phyloP scores from a whole-genome alignment of 2,797 vertebrate species.

The Rallus crepitans region DNA sequence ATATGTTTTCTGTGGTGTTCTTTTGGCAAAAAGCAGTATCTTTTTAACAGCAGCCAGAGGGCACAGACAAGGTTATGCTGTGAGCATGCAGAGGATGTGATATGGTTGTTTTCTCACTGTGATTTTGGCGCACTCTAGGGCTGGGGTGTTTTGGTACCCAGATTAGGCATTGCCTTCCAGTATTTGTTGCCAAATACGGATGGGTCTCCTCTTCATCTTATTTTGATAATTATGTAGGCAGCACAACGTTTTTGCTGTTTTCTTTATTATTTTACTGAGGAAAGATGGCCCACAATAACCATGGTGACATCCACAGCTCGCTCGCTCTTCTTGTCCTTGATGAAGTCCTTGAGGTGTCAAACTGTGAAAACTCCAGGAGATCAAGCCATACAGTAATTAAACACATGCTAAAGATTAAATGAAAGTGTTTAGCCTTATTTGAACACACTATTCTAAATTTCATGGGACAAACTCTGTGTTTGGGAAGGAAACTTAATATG shows the following conservation, averaged over 20 bases:
- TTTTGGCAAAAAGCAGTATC: background rate
- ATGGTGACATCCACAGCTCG: background rate
- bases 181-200: fast-evolving
- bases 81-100: background rate
- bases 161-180: background rate
- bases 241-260: background rate
- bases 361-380: background rate
- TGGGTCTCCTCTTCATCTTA: background rate
- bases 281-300: background rate
- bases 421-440: background rate
- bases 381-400: background rate
- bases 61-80: background rate
- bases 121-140: background rate
- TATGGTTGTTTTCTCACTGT: background rate
- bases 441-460: background rate
- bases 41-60: background rate
- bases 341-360: background rate
- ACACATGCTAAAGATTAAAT: background rate
- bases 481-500: background rate
- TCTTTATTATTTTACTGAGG: background rate
- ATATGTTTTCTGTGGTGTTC: background rate
- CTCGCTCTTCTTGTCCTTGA: background rate
- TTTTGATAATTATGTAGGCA: background rate
- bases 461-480: background rate
- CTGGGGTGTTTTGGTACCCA: background rate